Base-by-base conservation (phyloP, 2,888 invertebrate species). In the Acanthosepion esculentum region DNA sequence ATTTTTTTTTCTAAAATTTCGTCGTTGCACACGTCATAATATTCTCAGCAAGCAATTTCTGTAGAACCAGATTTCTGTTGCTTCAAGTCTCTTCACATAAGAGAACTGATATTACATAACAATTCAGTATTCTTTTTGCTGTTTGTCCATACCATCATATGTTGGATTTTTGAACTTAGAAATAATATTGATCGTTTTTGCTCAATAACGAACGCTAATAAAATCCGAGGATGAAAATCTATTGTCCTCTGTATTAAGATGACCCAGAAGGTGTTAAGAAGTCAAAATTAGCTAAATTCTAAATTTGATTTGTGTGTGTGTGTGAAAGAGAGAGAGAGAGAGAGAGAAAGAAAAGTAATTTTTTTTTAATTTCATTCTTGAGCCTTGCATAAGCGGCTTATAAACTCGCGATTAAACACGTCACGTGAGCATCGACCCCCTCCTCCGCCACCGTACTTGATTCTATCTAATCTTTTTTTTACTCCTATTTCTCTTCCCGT, bases 311-410 rank as follows among this genome's bases (percentile, higher is more conserved):
- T 4, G 33, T 33, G 18, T 33, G n/a, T 33, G 78, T n/a, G n/a
- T 78, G 78, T 78, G 29, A 18, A 8, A 5, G 78, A 3, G n/a
- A n/a, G 78, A n/a, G 12, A 12, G 12, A 12, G 29, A 78, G 78
- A n/a, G n/a, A 78, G n/a, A 15, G 2, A 41, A 10, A n/a, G 78
- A 23, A 23, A 64, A n/a, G 0, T 26, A 26, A 26, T 29, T 78
- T 78, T 29, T 78, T n/a, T 78, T 78, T 78, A 12, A 78, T 33
- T n/a, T 78, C n/a, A 78, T 78, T n/a, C 78, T n/a, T 78, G 78
- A n/a, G 78, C n/a, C 78, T 78, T 78, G 33, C 78, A 78, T 78
- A 78, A 78, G 78, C 78, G 78, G 78, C 78, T 78, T 78, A 78
- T 78, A 78, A 33, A 78, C 78, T 78, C 78, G 5, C 78, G 78